phyloP scores from a whole-genome alignment of 2,888 invertebrate genomes.

The Plemyria rubiginata region DNA sequence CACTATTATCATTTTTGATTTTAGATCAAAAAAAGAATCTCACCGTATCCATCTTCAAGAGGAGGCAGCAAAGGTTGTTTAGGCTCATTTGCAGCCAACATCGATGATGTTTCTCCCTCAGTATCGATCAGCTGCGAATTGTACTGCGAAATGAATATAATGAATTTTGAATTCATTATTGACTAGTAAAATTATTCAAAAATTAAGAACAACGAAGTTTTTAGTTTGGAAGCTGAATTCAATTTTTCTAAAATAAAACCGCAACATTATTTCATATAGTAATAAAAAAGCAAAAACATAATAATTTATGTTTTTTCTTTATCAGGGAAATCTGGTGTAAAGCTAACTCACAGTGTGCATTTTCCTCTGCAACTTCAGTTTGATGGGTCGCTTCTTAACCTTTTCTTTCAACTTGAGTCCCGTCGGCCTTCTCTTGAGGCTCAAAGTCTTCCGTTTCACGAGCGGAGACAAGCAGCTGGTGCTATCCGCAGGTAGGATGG shows the following conservation, averaged over 20 bases:
- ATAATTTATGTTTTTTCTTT: no score
- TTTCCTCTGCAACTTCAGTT: constrained; percentile 41
- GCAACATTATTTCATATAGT: no score
- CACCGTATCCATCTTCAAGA: constrained; percentile 75
- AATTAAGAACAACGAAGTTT: not conserved
- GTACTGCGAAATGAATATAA: constrained; percentile 30
- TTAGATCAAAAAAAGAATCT: constrained; percentile 13
- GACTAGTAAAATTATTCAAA: not conserved
- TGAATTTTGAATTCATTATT: not conserved
- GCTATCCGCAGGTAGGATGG: constrained; percentile 48
- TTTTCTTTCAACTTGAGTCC: constrained; percentile 42
- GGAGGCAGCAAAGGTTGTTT: constrained; percentile 44
- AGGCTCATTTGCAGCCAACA: constrained; percentile 8
- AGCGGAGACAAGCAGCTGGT: constrained; percentile 58
- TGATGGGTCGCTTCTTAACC: constrained; percentile 40
- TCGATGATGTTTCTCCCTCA: constrained; percentile 19
- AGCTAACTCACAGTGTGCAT: constrained; percentile 37
- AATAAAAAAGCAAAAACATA: no score
- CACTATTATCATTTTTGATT: no score
- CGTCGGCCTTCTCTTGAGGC: constrained; percentile 49
- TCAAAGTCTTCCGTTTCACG: constrained; percentile 58
- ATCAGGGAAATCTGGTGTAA: not conserved
- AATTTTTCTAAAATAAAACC: not conserved
- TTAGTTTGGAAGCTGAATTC: not conserved
- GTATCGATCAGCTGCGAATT: constrained; percentile 31